These are phyloP conservation scores for Pterocles gutturalis DNA, from an alignment of 2,113 vertebrate species.

Conservation along the genomic window DNA sequence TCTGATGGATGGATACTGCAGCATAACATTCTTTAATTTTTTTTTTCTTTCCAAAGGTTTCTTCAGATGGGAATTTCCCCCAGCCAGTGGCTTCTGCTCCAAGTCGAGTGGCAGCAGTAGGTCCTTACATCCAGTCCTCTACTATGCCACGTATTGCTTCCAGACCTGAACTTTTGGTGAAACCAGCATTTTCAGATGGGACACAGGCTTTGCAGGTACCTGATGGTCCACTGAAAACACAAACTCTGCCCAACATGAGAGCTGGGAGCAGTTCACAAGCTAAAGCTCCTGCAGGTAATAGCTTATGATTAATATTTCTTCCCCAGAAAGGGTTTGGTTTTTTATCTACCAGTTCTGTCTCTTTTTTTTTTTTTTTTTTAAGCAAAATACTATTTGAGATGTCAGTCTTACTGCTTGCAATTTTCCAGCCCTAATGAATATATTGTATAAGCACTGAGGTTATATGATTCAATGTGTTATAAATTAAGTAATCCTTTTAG, in stretches of 20 bases:
- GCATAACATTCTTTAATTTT: not conserved
- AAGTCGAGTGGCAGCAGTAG: conserved; percentile 93
- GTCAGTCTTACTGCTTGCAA: not conserved
- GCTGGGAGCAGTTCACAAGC: conserved; percentile 65
- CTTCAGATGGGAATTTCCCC: conserved; percentile 80
- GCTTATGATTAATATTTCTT: not conserved
- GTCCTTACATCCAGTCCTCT: conserved; percentile 96
- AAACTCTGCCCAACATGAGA: conserved; percentile 81
- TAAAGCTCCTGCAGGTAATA: conserved; percentile 69
- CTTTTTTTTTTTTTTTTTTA: not conserved
- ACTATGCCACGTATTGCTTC: conserved; percentile 90
- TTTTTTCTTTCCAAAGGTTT: conserved; percentile 72
- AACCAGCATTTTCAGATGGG: conserved; percentile 88
- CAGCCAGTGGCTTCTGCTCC: conserved; percentile 82
- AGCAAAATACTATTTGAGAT: not conserved
- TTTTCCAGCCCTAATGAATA: not conserved
- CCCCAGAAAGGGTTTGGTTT: not conserved
- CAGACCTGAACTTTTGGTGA: conserved; percentile 89
- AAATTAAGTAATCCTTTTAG: not conserved
- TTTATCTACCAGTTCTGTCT: not conserved
- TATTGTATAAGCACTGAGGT: not conserved
- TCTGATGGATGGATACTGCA: not conserved
- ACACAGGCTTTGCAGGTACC: conserved; percentile 79
- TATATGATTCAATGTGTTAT: not conserved
- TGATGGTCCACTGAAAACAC: conserved; percentile 80